These are phyloP conservation scores for Grus americana DNA, from an alignment of 2,113 vertebrate species.

Conservation along the genomic window DNA sequence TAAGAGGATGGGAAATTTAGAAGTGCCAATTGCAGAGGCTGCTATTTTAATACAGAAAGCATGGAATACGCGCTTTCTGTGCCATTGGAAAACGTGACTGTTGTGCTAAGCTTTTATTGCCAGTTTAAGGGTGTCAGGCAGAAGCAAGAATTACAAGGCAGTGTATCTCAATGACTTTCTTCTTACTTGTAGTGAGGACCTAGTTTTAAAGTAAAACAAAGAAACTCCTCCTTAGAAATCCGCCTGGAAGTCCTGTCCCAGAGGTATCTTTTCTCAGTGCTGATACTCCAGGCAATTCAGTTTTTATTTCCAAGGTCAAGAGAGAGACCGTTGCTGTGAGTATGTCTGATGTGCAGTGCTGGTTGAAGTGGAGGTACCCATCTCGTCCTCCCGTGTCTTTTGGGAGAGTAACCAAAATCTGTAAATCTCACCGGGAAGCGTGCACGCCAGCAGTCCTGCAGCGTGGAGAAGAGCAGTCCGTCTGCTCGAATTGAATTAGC, in stretches of 20 bases:
- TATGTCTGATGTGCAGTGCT: fast-evolving
- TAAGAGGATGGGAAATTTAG: neutral
- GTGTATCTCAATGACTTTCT: fast-evolving
- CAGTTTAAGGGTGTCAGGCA: neutral
- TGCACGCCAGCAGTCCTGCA: fast-evolving
- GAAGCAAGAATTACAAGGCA: neutral
- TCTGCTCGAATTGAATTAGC: neutral
- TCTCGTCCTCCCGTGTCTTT: neutral
- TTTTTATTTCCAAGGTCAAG: neutral
- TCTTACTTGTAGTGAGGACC: neutral
- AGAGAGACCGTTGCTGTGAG: neutral
- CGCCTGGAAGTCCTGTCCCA: neutral
- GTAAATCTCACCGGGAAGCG: fast-evolving
- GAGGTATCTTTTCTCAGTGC: neutral
- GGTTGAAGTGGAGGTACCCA: neutral
- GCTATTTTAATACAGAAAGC: neutral
- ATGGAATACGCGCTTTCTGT: fast-evolving
- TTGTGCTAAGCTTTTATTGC: neutral
- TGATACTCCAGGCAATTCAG: neutral
- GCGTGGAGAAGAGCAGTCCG: neutral
- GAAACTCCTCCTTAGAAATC: neutral
- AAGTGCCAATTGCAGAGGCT: fast-evolving
- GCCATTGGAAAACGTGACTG: fast-evolving
- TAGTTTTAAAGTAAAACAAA: neutral
- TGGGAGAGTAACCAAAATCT: neutral